Evolutionary conservation across 2,113 vertebrate genomes (phyloP), one percentile per base, ranked within the genome.

Genomic region (Gymnocephalus cernua): DNA sequence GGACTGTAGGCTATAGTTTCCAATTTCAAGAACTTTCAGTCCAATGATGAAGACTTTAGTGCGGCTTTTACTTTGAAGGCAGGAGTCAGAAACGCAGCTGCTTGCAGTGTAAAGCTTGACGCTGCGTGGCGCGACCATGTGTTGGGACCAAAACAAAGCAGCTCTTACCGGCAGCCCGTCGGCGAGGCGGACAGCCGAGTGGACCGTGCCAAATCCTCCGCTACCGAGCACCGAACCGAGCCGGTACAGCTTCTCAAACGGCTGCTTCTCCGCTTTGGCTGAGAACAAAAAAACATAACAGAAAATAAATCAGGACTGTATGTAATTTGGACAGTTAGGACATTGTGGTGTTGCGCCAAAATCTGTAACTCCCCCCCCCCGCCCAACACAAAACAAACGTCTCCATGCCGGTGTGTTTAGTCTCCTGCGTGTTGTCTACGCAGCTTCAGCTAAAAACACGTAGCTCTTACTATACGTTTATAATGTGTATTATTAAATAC

Each of bases 161-260:
- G 35, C 50, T 44, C 95, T 97, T 91, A 98, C 97, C 96, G 96
- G 97, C 88, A 96, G 91, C 87, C 88, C 96, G 25, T 97, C 97
- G 19, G 96, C 95, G 18, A 85, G 63, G 73, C 89, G 89, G 15
- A 90, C 74, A 1, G 79, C 86, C 12, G 80, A 77, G 87, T 98
- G 98, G 9, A 99, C 97, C 0, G 97, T 97, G 77, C 97, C 97
- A 75, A 99, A 99, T 1, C 97, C 97, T 0, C 97, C 97, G 71
- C 96, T 97, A 75, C 97, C 97, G 86, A 99, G 92, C 51, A 97
- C 96, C 8, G 97, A 93, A 53, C 96, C 97, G 89, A 97, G 95
- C 45, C 97, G 96, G 91, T 98, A 98, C 25, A 96, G 83, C 88
- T 98, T 97, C 81, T 98, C 97, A 88, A 98, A 97, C 0, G 95